Evolutionary conservation across 2,113 vertebrate genomes (phyloP).

Genomic region (Poeciliopsis prolifica): DNA sequence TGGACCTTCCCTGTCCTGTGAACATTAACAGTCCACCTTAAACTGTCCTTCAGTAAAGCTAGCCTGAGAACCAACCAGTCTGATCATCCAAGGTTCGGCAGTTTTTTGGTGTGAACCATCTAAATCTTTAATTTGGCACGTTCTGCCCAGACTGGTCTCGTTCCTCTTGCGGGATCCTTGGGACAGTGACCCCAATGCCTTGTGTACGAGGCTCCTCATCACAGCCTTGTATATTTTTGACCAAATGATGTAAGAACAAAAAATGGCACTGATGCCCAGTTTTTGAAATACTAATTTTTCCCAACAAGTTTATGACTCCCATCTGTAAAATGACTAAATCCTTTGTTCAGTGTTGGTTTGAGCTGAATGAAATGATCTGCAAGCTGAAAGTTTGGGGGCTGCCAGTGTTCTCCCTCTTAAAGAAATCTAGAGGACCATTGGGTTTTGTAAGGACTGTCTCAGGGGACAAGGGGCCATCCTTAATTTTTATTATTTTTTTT

Average conservation of each 20-base stretch:
- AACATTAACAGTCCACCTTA: constrained; percentile 73
- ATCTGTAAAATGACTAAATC: neutral
- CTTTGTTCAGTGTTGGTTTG: constrained; percentile 35
- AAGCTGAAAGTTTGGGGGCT: constrained; percentile 23
- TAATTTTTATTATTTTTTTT: constrained; percentile 29
- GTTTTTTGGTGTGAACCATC: constrained; percentile 12
- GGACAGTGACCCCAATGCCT: constrained; percentile 60
- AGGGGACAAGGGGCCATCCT: constrained; percentile 66
- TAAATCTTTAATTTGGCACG: constrained; percentile 37
- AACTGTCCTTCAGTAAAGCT: constrained; percentile 55
- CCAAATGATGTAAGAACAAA: constrained; percentile 56
- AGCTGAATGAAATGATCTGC: constrained; percentile 36
- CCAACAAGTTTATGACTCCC: constrained; percentile 29
- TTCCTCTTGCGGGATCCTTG: constrained; percentile 38
- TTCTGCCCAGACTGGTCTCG: constrained; percentile 48
- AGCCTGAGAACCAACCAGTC: constrained; percentile 34
- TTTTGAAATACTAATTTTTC: constrained; percentile 38
- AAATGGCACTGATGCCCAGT: constrained; percentile 50
- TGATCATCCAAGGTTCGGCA: constrained; percentile 29
- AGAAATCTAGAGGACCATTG: constrained; percentile 37
- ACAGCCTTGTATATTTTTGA: constrained; percentile 69
- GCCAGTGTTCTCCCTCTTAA: constrained; percentile 46
- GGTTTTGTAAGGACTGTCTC: constrained; percentile 60
- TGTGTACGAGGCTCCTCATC: constrained; percentile 60
- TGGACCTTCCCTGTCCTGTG: constrained; percentile 68